A percentile compares a stretch with the other conserved stretches of the same genome.
These are phyloP conservation scores for Scalopus aquaticus DNA, from an alignment of 2,113 vertebrate species.

Conservation along the genomic window DNA sequence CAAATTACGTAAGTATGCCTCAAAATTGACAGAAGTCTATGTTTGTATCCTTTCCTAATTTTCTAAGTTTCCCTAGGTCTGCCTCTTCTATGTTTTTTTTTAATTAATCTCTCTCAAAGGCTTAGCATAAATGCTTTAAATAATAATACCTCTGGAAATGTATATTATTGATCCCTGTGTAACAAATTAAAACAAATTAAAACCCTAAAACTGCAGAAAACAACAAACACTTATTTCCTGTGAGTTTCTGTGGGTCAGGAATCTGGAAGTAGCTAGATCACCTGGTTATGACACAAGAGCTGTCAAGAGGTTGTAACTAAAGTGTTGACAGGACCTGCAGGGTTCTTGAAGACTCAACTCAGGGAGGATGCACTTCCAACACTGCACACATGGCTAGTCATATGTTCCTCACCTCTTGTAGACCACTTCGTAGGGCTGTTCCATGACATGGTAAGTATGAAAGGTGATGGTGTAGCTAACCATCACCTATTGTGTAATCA, in stretches of 20 bases:
- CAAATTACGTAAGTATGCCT: neutral
- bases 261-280: neutral
- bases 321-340: neutral
- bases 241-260: neutral
- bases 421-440: neutral
- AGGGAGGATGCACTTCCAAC: neutral
- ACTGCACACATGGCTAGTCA: fast-evolving
- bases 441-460: neutral
- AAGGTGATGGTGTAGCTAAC: neutral
- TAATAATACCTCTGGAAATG: neutral
- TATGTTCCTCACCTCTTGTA: neutral
- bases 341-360: neutral
- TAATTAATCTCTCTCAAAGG: neutral
- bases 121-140: neutral
- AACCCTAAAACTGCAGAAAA: neutral
- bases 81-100: neutral
- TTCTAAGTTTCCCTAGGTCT: neutral
- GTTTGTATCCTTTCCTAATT: neutral
- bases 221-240: neutral
- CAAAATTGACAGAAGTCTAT: neutral
- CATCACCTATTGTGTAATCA: neutral
- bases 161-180: neutral
- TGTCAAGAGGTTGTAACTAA: neutral
- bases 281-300: neutral
- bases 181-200: too few relatives aligned